Conservation (phyloP, 1,140 invertebrate genomes). For the Sycobia sp. region DNA sequence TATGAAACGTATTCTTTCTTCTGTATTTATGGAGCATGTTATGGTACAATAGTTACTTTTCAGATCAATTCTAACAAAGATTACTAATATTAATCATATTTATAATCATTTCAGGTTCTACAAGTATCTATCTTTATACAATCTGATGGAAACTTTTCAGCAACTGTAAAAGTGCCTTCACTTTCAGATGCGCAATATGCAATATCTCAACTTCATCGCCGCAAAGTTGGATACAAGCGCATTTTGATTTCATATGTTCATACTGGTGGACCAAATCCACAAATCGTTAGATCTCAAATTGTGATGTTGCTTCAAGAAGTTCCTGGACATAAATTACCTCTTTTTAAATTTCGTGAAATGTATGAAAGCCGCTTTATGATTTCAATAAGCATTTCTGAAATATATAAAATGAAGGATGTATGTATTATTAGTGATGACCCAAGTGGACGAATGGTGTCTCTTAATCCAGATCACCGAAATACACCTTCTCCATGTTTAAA, state of each 20-base stretch:
- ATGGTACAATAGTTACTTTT: constrained; percentile 60
- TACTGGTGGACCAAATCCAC: constrained; percentile 68
- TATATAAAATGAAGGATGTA: constrained; percentile 81
- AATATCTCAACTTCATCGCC: constrained; percentile 81
- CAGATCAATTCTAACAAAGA: background rate
- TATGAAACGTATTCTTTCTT: constrained; percentile 70
- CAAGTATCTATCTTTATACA: constrained; percentile 71
- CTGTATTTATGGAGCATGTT: constrained; percentile 72
- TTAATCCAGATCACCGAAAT: constrained; percentile 64
- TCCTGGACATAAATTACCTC: constrained; percentile 75
- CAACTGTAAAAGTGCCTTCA: constrained; percentile 69
- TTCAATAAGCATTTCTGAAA: constrained; percentile 78
- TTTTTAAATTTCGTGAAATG: constrained; percentile 86
- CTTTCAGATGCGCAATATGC: constrained; percentile 78
- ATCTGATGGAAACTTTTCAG: constrained; percentile 72
- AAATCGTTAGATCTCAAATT: constrained; percentile 70
- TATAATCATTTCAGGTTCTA: constrained; percentile 62
- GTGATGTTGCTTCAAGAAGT: constrained; percentile 72
- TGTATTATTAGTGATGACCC: constrained; percentile 74
- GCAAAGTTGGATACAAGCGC: constrained; percentile 81
- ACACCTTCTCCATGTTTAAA: constrained; percentile 64
- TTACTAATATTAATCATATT: background rate
- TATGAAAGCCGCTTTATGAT: constrained; percentile 82
- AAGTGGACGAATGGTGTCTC: constrained; percentile 73
- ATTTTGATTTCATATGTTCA: constrained; percentile 79